Evolutionary conservation across 92 coral and sea anemone genomes (phyloP).

Genomic region (Blastomussa wellsi): DNA sequence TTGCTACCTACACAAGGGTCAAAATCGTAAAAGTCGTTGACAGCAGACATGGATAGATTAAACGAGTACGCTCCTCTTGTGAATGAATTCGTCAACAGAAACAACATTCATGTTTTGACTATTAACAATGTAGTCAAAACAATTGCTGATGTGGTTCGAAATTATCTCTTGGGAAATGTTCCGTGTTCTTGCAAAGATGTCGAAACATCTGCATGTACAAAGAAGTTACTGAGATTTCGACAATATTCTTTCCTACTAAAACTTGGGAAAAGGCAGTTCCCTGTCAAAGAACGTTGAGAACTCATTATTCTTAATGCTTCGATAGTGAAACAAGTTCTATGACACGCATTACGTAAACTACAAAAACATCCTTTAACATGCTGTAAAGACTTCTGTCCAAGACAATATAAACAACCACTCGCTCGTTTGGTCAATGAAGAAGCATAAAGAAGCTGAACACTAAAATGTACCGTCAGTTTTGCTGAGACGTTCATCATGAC

Average conservation of each 20-base stretch:
- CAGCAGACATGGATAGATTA: neutral
- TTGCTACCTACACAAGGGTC: conserved; percentile 4
- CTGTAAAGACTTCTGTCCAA: too few relatives aligned
- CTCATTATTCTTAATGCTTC: neutral
- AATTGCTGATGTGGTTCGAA: conserved; percentile 1
- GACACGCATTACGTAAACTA: neutral
- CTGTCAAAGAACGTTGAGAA: neutral
- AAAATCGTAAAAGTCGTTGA: neutral
- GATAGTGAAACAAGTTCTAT: neutral
- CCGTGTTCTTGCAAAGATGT: conserved; percentile 5
- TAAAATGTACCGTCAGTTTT: neutral
- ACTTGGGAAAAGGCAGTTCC: neutral
- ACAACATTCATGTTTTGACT: neutral
- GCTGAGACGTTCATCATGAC: neutral
- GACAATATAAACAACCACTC: too few relatives aligned
- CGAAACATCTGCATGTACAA: neutral
- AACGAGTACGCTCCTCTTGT: conserved; percentile 1
- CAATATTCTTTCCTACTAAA: neutral
- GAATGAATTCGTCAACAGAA: neutral
- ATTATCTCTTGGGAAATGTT: conserved; percentile 7
- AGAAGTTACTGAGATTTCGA: neutral
- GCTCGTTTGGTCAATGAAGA: conserved; percentile 1
- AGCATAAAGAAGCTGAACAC: neutral
- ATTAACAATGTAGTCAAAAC: conserved; percentile 2
- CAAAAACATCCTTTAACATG: neutral